A percentile compares a stretch with the other conserved stretches of the same genome.
These are phyloP conservation scores for Eupithecia subfuscata DNA, from an alignment of 2,888 invertebrate genomes.

Conservation along the genomic window DNA sequence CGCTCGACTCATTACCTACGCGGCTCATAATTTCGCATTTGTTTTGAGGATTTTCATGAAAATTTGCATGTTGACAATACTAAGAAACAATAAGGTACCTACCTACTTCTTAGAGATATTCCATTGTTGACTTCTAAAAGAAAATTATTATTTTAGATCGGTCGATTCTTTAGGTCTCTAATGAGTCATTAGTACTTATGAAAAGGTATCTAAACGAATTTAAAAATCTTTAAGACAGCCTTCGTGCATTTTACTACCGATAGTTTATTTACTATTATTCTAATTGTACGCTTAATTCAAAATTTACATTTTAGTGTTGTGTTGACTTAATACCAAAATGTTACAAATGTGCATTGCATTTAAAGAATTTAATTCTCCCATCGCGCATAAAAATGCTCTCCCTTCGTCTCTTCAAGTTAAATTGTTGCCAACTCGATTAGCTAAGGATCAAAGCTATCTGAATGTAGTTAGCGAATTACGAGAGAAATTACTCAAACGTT, in stretches of 20 bases:
- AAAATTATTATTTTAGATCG: background rate
- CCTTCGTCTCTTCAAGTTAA: constrained; percentile 41
- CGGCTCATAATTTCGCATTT: constrained; percentile 30
- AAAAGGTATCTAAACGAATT: background rate
- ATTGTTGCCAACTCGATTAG: constrained; percentile 54
- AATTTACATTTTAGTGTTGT: background rate
- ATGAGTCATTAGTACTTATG: no score
- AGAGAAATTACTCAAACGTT: constrained; percentile 48
- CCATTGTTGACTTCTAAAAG: background rate
- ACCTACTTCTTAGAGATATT: background rate
- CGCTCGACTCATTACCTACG: constrained; percentile 19
- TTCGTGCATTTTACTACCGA: background rate
- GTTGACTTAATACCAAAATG: no score
- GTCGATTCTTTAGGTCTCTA: background rate
- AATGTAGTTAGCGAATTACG: constrained; percentile 49
- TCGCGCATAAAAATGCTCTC: background rate
- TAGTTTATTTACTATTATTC: no score
- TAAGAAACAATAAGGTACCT: background rate
- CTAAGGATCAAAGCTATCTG: constrained; percentile 55
- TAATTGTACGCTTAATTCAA: background rate
- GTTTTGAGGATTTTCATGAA: constrained; percentile 10
- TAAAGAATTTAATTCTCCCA: background rate
- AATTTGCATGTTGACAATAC: background rate
- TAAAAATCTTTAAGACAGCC: background rate
- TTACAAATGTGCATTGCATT: no score